Percentiles rank a stretch among this genome's conserved stretches.
Conservation (phyloP, 1,140 invertebrate genomes). For the Phenacoccus solenopsis region DNA sequence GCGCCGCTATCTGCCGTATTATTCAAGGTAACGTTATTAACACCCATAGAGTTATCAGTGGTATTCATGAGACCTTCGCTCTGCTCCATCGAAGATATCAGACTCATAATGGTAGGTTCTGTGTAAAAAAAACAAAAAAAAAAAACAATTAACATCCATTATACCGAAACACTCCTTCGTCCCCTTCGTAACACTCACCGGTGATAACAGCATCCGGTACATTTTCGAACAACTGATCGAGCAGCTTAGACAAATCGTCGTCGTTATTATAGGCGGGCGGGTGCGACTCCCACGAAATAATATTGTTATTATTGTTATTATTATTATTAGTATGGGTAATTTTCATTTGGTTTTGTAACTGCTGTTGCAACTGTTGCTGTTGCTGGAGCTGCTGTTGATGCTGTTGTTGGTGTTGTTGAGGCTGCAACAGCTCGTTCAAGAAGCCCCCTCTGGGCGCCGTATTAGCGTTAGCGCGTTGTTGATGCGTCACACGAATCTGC, state of each 20-base stretch:
- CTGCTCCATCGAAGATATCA: not conserved
- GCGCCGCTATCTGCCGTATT: not conserved
- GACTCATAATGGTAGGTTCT: not conserved
- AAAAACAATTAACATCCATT: not conserved
- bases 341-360: not conserved
- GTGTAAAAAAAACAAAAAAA: not conserved
- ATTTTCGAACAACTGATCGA: slow-evolving; percentile 73
- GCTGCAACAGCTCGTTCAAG: slow-evolving; percentile 29
- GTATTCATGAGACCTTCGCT: not conserved
- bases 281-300: slow-evolving; percentile 32
- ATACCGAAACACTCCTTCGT: not conserved
- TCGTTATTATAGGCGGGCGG: slow-evolving; percentile 40
- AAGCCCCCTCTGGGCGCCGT: not conserved
- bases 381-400: slow-evolving; percentile 35
- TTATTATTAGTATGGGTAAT: slow-evolving; percentile 11
- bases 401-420: slow-evolving; percentile 29
- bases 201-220: slow-evolving; percentile 45
- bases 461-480: not conserved
- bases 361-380: slow-evolving; percentile 28
- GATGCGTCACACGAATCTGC: not conserved
- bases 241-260: slow-evolving; percentile 59
- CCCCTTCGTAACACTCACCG: slow-evolving; percentile 29
- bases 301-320: not conserved
- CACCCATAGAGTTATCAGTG: not conserved
- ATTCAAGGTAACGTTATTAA: slow-evolving; percentile 7